Evolutionary conservation across 2,888 invertebrate species (phyloP), one percentile per base, ranked within the genome.

Genomic region (Sarcophaga rosellei): DNA sequence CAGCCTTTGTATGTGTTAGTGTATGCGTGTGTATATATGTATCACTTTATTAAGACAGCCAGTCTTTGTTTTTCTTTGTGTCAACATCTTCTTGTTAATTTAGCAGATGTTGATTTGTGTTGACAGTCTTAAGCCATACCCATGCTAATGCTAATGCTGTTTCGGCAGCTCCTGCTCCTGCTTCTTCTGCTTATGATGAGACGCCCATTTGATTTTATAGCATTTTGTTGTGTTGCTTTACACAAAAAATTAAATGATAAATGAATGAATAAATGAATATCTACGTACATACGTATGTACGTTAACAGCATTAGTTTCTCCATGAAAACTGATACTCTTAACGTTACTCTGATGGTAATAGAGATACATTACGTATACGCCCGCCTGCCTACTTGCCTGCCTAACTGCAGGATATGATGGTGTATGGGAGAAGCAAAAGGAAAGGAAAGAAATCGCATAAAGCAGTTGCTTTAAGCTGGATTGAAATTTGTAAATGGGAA

Each of bases 21-120:
- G 6, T 35, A 6, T 35, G 35, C 6, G 2, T 35, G 8, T 1
- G 10, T 35, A 1, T 35, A 35, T 35, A 35, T 2, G 35, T 35
- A 10, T 63, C 65, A 72, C 10, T 17, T 66, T 53, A 6, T 47
- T 63, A 53, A 65, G 66, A 69, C 23, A 8, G 62, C 74, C 74
- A 83, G 62, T 23, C 47, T 59, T 66, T n/a, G 35, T 35, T 35
- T 25, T n/a, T n/a, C n/a, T 68, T 21, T 59, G 72, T 72, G 45
- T 75, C 69, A 78, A 21, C 79, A 70, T 79, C 21, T 59, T 79
- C 25, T 59, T 79, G 79, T 75, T 75, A 79, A 74, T 84, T 79
- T 57, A 78, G 45, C 69, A 62, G 63, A 78, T 69, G 69, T 59
- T 74, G 70, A 83, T 83, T 78, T 66, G 72, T 77, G 62, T 63